Evolutionary conservation across 2,797 vertebrate species (phyloP), one percentile per base, ranked within the genome.

Genomic region (Lateolabrax maculatus): DNA sequence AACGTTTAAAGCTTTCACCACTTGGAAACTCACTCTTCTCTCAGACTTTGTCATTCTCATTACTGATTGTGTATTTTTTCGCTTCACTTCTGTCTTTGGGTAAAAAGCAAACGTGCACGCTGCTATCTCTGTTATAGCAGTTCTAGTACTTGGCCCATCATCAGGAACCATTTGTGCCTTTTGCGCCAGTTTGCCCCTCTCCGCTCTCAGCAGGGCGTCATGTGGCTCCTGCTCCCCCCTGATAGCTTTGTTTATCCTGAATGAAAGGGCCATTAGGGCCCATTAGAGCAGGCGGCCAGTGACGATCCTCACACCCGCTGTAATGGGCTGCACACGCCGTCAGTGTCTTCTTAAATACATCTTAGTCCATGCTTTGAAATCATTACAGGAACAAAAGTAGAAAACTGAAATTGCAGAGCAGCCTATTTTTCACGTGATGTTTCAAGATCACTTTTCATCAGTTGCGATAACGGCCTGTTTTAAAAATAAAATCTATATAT

Each of bases 91-190:
- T n/a, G n/a, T n/a, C n/a, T n/a, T n/a, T n/a, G n/a, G n/a, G n/a
- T n/a, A n/a, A n/a, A n/a, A n/a, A n/a, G n/a, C n/a, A n/a, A n/a
- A n/a, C n/a, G 34, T 53, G 18, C 19, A 13, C 11, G 2, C 10
- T 60, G 48, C 15, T 72, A 56, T 46, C 44, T 66, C 60, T n/a
- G 27, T 60, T 52, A 44, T 4, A 31, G 21, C 18, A 19, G 25
- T 41, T 62, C 21, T 19, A 6, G 27, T 36, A 29, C 34, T 37
- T 43, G 11, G 5, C 1, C 34, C 53, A 39, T 58, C 57, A 57
- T 29, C 19, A 25, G n/a, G 39, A n/a, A 79, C 91, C 92, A 85
- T 93, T 90, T 93, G 93, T 78, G 80, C 93, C 89, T 75, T 93
- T 92, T 93, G 90, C 75, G 56, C 87, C 86, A 84, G 77, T 93